Evolutionary conservation across 2,888 invertebrate genomes (phyloP), one percentile per base, ranked within the genome.

Genomic region (Heteromurus nitidus): DNA sequence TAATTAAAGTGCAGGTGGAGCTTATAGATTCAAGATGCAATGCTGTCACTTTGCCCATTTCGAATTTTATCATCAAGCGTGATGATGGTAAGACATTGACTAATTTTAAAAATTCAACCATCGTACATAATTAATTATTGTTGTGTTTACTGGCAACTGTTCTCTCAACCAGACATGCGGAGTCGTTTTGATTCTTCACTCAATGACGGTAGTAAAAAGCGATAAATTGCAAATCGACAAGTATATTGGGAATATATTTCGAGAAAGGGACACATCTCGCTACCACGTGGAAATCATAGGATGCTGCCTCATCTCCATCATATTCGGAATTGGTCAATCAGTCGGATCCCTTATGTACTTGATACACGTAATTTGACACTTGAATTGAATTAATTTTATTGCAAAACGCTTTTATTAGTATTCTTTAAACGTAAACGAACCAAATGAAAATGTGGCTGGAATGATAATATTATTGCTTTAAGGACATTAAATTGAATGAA

Each of bases 401-500:
- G 22, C 3, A 50, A 50, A n/a, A 50, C 3, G 50, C 11, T n/a
- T 50, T 7, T 50, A 5, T 50, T n/a, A n/a, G 50, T 50, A 18
- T 50, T 50, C 50, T 18, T 62, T 62, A 20, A 58, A 24, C 11
- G 11, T 5, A 50, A 24, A 55, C 5, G 24, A 55, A 62, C 3
- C 5, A 36, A 3, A n/a, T 16, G 30, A 31, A 11, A 36, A 13
- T 5, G 24, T 26, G 13, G 11, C 13, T 26, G 2, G 26, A 20
- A 50, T 18, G 11, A 69, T 44, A 68, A 13, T 47, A 7, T 60
- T 44, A n/a, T 26, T 62, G 55, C 53, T 24, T 60, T 68, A 9
- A 82, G 82, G 82, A 82, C 58, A 67, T 82, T 24, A 72, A 69
- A n/a, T 62, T 76, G 24, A 82, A 77, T 50, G 72, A 65, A 65